Evolutionary conservation across 2,797 vertebrate genomes (phyloP).

Genomic region (Chrysocyon brachyurus): DNA sequence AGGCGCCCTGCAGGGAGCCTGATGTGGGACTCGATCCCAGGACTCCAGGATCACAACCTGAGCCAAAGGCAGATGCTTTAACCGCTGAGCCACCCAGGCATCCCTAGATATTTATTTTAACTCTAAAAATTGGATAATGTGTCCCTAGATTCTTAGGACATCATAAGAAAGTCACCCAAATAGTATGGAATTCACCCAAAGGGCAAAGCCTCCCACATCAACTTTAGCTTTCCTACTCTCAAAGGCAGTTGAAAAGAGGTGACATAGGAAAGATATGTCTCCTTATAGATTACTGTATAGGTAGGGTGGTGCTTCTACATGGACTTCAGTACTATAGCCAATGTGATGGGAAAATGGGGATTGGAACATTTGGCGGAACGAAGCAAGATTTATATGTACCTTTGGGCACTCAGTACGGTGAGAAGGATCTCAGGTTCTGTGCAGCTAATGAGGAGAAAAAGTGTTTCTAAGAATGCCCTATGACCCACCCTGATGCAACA

Average conservation of each 20-base stretch:
- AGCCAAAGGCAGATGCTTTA: too few relatives aligned
- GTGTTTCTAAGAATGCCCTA: background rate
- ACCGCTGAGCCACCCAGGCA: too few relatives aligned
- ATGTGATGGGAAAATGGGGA: background rate
- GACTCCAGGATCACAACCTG: too few relatives aligned
- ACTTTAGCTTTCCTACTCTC: background rate
- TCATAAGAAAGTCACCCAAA: background rate
- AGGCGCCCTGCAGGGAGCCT: too few relatives aligned
- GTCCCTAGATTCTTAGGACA: background rate
- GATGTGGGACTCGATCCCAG: too few relatives aligned
- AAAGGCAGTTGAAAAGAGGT: background rate
- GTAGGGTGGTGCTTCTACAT: background rate
- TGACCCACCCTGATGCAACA: rapidly evolving
- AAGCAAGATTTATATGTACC: too few relatives aligned
- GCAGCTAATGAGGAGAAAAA: background rate
- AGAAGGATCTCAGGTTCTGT: background rate
- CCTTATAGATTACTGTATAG: background rate
- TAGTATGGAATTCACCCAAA: background rate
- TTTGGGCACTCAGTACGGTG: background rate
- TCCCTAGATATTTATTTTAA: background rate
- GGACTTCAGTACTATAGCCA: background rate
- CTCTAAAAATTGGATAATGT: background rate
- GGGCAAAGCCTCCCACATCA: background rate
- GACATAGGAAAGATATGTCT: background rate
- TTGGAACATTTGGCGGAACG: background rate